Evolutionary conservation across 2,888 invertebrate genomes (phyloP).

Genomic region (Stenurella melanura): DNA sequence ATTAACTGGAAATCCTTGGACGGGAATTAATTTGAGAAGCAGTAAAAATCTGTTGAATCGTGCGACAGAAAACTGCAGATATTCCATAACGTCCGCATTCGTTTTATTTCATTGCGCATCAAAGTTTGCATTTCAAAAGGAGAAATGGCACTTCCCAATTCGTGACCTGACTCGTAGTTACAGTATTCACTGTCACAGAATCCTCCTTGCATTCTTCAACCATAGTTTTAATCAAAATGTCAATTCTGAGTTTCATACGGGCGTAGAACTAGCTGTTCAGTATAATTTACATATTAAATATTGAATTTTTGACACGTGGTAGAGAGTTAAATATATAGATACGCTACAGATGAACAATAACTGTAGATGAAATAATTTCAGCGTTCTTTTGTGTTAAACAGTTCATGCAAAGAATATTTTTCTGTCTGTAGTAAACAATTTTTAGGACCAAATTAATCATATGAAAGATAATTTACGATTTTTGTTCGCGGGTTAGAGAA

Average conservation of each 20-base stretch:
- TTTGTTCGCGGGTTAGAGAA: no score
- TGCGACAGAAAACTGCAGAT: conserved; percentile 27
- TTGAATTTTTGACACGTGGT: no score
- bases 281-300: background rate
- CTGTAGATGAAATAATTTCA: no score
- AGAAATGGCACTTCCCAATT: conserved; percentile 33
- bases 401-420: no score
- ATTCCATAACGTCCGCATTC: conserved; percentile 36
- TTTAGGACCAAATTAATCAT: no score
- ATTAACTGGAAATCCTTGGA: background rate
- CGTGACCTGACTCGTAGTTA: conserved; percentile 37
- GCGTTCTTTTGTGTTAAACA: no score
- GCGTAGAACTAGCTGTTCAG: background rate
- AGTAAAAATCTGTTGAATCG: conserved; percentile 35
- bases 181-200: conserved; percentile 11
- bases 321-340: no score
- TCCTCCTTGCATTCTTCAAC: conserved; percentile 23
- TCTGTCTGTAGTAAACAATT: no score
- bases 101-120: conserved; percentile 30
- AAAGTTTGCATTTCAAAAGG: conserved; percentile 42
- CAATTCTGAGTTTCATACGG: conserved; percentile 25
- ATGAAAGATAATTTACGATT: no score
- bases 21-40: background rate
- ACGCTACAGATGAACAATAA: no score
- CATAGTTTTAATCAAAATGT: conserved; percentile 37